Evolutionary conservation across 2,113 vertebrate genomes (phyloP).

Genomic region (Macroglossus sobrinus): DNA sequence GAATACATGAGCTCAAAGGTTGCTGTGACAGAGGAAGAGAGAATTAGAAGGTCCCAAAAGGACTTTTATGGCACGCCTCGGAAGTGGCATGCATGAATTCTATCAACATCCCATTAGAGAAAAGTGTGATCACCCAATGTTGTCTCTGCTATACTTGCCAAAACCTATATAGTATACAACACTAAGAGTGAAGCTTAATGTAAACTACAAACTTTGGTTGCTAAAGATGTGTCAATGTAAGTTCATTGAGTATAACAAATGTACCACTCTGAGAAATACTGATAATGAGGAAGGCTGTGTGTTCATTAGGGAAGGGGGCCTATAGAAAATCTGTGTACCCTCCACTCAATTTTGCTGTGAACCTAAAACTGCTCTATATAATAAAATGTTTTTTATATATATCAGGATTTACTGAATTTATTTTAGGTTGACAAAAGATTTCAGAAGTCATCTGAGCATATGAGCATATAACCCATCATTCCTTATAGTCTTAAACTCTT

Average conservation of each 20-base stretch:
- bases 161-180: neutral
- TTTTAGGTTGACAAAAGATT: neutral
- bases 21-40: neutral
- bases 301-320: rapidly evolving
- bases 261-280: neutral
- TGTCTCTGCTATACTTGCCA: neutral
- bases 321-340: neutral
- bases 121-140: neutral
- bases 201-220: neutral
- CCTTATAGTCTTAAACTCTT: neutral
- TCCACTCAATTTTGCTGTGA: neutral
- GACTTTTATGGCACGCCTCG: neutral
- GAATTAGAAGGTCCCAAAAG: neutral
- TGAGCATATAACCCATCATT: neutral
- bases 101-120: neutral
- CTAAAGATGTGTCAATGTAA: neutral
- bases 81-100: neutral
- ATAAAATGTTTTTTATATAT: neutral
- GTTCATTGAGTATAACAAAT: neutral
- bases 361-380: neutral
- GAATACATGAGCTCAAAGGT: neutral
- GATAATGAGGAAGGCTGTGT: neutral
- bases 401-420: neutral
- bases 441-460: neutral
- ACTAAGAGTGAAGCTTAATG: neutral